These are phyloP conservation scores for Mactromeris polynyma DNA, from an alignment of 2,888 invertebrate genomes.

Conservation along the genomic window DNA sequence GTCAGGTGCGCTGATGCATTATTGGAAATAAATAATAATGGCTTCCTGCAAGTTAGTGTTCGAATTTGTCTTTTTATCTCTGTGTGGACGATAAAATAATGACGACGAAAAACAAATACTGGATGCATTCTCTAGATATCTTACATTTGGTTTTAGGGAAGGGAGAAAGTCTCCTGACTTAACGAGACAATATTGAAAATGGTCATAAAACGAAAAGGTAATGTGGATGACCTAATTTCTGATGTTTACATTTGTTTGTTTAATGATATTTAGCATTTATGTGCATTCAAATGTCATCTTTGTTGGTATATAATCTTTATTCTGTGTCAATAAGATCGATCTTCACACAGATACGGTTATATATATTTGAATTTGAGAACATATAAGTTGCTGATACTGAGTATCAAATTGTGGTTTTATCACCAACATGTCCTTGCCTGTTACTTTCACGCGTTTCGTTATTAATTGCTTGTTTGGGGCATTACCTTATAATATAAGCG, in stretches of 20 bases:
- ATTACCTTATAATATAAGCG: background rate
- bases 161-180: slow-evolving; percentile 8
- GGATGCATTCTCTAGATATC: background rate
- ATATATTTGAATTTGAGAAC: background rate
- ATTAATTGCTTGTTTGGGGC: background rate
- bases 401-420: background rate
- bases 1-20: background rate
- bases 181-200: slow-evolving; percentile 60
- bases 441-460: background rate
- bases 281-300: background rate
- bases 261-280: background rate
- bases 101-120: background rate
- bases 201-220: slow-evolving; percentile 82
- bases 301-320: background rate
- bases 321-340: background rate
- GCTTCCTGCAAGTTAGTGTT: background rate
- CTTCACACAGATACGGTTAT: background rate
- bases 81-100: background rate
- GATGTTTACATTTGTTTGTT: slow-evolving; percentile 44
- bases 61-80: background rate
- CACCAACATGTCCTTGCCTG: slow-evolving; percentile 25
- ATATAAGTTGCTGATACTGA: background rate
- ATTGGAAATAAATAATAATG: slow-evolving; percentile 2
- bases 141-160: background rate
- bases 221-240: slow-evolving; percentile 51